phyloP scores from a whole-genome alignment of 2,797 vertebrate species.

The Sebastes miniatus region DNA sequence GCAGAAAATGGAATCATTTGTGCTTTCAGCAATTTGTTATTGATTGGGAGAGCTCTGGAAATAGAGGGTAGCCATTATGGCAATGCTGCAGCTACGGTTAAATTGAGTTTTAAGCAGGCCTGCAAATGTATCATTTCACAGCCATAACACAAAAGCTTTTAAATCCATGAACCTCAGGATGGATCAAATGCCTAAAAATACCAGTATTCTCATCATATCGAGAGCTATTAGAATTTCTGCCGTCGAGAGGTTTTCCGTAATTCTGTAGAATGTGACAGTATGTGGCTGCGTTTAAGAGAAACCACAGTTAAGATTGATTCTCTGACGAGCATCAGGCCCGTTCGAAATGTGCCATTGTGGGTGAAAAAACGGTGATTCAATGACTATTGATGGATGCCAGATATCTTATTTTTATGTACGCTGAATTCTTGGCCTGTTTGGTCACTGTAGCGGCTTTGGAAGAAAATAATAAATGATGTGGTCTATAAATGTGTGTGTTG shows the following conservation, averaged over 20 bases:
- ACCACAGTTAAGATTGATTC: conserved; percentile 72
- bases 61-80: conserved; percentile 86
- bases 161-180: conserved; percentile 81
- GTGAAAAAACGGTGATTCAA: conserved; percentile 49
- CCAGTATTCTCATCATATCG: conserved; percentile 77
- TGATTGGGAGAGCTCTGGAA: conserved; percentile 87
- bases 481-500: conserved; percentile 8
- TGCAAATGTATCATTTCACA: conserved; percentile 87
- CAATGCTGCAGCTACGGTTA: conserved; percentile 84
- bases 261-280: conserved; percentile 76
- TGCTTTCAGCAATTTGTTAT: conserved; percentile 89
- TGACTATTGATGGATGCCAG: conserved; percentile 55
- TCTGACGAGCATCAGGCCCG: conserved; percentile 39
- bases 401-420: conserved; percentile 37
- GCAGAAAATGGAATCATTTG: conserved; percentile 89
- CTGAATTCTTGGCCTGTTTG: conserved; percentile 19
- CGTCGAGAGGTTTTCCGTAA: conserved; percentile 69
- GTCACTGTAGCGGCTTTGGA: conserved; percentile 22
- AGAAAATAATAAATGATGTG: conserved; percentile 21
- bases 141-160: conserved; percentile 83
- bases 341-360: conserved; percentile 60
- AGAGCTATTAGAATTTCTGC: conserved; percentile 75
- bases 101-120: conserved; percentile 88
- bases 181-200: conserved; percentile 84
- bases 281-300: conserved; percentile 73